A percentile compares a stretch with the other conserved stretches of the same genome.
phyloP scores from a whole-genome alignment of 2,888 invertebrate species.

The Chironomus riparius region DNA sequence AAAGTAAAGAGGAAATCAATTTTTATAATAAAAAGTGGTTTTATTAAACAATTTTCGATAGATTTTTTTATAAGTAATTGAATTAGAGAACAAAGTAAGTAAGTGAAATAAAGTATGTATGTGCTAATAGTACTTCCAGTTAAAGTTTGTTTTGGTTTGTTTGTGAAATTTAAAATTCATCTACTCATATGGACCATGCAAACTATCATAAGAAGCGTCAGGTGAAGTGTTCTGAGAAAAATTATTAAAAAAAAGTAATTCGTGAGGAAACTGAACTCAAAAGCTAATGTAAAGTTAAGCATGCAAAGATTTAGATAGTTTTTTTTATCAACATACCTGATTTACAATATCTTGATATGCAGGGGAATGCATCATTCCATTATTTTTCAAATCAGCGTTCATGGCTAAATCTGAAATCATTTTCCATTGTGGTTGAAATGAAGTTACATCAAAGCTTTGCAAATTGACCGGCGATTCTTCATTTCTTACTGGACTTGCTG shows the following conservation, averaged over 20 bases:
- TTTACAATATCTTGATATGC: slow-evolving; percentile 95
- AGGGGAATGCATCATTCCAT: slow-evolving; percentile 64
- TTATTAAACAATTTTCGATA: slow-evolving; percentile 8
- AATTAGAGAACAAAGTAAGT: too few relatives aligned
- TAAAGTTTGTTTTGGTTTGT: background rate
- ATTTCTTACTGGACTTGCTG: slow-evolving; percentile 85
- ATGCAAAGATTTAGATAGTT: too few relatives aligned
- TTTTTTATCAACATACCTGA: slow-evolving; percentile 52
- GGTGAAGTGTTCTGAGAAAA: background rate
- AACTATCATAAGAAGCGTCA: slow-evolving; percentile 12
- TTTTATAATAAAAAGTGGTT: background rate
- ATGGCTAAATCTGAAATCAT: slow-evolving; percentile 92
- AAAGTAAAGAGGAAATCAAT: background rate
- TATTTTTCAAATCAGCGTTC: slow-evolving; percentile 78
- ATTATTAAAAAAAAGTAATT: background rate
- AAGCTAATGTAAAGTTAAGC: slow-evolving; percentile 31
- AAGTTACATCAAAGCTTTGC: slow-evolving; percentile 76
- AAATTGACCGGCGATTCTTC: slow-evolving; percentile 81
- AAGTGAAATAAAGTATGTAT: background rate
- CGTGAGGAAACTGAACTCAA: background rate
- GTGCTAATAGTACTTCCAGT: background rate
- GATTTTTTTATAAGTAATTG: background rate
- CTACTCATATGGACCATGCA: background rate
- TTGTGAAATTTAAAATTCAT: background rate
- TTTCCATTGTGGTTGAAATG: slow-evolving; percentile 97